phyloP scores from a whole-genome alignment of 35 echinoderm and acorn worm genomes.

The Ptychodera flava region DNA sequence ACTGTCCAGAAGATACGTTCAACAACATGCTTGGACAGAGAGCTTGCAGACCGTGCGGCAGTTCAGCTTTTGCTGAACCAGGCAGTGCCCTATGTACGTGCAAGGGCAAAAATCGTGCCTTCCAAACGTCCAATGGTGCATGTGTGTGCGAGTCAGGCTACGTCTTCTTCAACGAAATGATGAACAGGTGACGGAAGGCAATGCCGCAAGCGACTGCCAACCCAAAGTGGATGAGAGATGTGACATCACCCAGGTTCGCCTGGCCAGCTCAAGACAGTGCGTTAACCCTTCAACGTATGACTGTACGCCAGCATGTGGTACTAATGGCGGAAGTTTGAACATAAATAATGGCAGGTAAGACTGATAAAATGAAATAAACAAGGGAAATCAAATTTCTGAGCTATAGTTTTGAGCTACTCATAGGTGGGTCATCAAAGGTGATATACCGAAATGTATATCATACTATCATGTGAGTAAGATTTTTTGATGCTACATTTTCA shows the following conservation, averaged over 20 bases:
- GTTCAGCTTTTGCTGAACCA: conserved; percentile 54
- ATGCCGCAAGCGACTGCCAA: conserved; percentile 81
- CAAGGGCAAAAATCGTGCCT: conserved; percentile 69
- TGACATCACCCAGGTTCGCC: conserved; percentile 55
- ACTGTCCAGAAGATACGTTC: conserved; percentile 74
- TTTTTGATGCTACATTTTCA: too few species aligned
- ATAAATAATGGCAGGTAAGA: conserved; percentile 67
- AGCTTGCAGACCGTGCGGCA: conserved; percentile 90
- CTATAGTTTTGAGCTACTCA: not conserved
- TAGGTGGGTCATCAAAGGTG: too few species aligned
- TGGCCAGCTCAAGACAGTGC: conserved; percentile 65
- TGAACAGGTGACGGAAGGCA: conserved; percentile 55
- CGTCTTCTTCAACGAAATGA: conserved; percentile 77
- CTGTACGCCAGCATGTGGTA: conserved; percentile 37
- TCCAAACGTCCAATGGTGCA: conserved; percentile 81
- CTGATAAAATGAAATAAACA: too few species aligned
- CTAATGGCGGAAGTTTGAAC: conserved; percentile 46
- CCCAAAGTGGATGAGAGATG: conserved; percentile 70
- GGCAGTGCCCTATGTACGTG: conserved; percentile 60
- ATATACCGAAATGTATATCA: too few species aligned
- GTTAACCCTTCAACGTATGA: conserved; percentile 41
- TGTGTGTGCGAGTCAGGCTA: conserved; percentile 91
- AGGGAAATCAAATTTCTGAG: not conserved
- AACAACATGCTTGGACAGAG: conserved; percentile 82
- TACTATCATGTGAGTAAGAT: too few species aligned